Conservation (phyloP, 2,888 invertebrate species). For the Trilocha varians region DNA sequence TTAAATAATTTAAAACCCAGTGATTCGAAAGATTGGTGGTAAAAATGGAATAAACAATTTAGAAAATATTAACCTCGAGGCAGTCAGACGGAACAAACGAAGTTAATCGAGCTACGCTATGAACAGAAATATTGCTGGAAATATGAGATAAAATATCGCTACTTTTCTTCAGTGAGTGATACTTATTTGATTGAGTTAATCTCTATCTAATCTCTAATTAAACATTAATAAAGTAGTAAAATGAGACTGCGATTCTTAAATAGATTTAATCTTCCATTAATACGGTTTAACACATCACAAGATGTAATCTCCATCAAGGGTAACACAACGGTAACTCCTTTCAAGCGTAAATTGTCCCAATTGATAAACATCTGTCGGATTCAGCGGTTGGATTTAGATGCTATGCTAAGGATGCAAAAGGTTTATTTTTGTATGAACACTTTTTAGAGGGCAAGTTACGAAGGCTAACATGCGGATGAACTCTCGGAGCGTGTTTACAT, state of each 20-base stretch:
- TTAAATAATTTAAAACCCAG: conserved; percentile 11
- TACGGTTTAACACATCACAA: conserved; percentile 46
- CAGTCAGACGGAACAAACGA: conserved; percentile 7
- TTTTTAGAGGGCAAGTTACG: conserved; percentile 33
- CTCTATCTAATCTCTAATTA: too few species aligned
- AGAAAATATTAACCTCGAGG: conserved; percentile 7
- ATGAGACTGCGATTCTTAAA: not conserved
- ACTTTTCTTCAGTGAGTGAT: not conserved
- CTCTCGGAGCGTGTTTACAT: conserved; percentile 60
- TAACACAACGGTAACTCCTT: conserved; percentile 41
- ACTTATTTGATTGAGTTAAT: too few species aligned
- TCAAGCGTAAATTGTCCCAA: conserved; percentile 44
- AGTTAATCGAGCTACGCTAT: conserved; percentile 7
- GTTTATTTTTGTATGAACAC: conserved; percentile 36
- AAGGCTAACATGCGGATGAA: conserved; percentile 51
- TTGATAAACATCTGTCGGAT: conserved; percentile 21
- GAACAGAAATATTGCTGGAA: conserved; percentile 3
- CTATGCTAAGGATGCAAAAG: conserved; percentile 28
- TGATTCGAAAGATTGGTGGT: conserved; percentile 11
- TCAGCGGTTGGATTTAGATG: conserved; percentile 22
- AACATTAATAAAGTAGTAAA: too few species aligned
- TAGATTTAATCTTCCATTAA: conserved; percentile 29
- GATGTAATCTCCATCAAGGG: conserved; percentile 47
- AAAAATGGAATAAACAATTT: conserved; percentile 12
- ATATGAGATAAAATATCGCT: not conserved